A percentile compares a stretch with the other conserved stretches of the same genome.
Evolutionary conservation across 30 jellyfish, hydroid and myxozoan genomes (phyloP).

Genomic region (Mastigias papua): DNA sequence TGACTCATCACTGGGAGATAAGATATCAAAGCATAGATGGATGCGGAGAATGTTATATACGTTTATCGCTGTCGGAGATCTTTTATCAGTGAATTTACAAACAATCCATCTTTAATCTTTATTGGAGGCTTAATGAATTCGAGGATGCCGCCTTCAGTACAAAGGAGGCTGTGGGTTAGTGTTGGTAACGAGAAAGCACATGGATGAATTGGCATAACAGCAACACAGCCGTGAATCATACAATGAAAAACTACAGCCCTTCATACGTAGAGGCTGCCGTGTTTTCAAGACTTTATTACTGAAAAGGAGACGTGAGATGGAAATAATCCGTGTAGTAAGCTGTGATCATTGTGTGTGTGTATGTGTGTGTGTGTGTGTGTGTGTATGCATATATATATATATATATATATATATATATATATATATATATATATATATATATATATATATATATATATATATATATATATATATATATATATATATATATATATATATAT

Average conservation of each 20-base stretch:
- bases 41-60: not conserved
- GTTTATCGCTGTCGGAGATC: constrained; percentile 34
- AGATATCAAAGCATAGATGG: constrained; percentile 1
- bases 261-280: constrained; percentile 20
- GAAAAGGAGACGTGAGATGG: constrained; percentile 6
- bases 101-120: constrained; percentile 23
- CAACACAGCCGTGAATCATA: constrained; percentile 4
- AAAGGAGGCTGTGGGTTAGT: constrained; percentile 52
- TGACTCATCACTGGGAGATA: constrained; percentile 17
- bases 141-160: constrained; percentile 37
- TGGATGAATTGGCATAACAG: constrained; percentile 18
- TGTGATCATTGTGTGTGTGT: too few species aligned
- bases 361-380: too few species aligned
- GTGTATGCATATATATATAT: too few species aligned
- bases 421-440: too few species aligned
- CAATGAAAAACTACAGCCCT: constrained; percentile 9
- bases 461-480: too few species aligned
- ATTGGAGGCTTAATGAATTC: constrained; percentile 44
- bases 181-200: constrained; percentile 39
- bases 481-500: too few species aligned
- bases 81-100: constrained; percentile 32
- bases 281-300: not conserved
- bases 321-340: constrained; percentile 1
- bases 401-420: too few species aligned
- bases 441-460: too few species aligned